phyloP scores from a whole-genome alignment of 2,888 invertebrate species.

The Luperina testacea region DNA sequence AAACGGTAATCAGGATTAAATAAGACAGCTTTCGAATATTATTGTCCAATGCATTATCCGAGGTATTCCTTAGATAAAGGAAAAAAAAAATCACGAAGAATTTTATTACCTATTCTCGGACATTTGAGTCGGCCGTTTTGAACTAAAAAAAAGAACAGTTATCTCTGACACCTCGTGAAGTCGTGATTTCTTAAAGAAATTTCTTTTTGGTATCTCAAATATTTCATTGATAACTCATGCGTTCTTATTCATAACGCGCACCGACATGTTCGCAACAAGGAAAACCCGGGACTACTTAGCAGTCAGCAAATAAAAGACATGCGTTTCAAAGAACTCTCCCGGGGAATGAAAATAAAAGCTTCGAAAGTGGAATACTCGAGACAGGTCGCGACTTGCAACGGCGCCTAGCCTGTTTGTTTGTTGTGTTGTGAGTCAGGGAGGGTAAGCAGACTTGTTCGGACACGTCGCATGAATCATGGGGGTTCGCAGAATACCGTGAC shows the following conservation, averaged over 20 bases:
- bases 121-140: neutral
- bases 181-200: no score
- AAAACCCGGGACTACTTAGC: slow-evolving; percentile 51
- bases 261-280: slow-evolving; percentile 52
- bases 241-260: slow-evolving; percentile 39
- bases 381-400: slow-evolving; percentile 58
- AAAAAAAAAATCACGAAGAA: neutral
- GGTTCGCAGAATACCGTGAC: slow-evolving; percentile 11
- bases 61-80: neutral
- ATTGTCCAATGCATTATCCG: neutral
- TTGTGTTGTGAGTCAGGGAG: slow-evolving; percentile 52
- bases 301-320: slow-evolving; percentile 39
- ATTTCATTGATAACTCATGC: slow-evolving; percentile 25
- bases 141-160: neutral
- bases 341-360: slow-evolving; percentile 59
- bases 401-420: slow-evolving; percentile 27
- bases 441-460: slow-evolving; percentile 46
- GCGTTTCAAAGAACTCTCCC: slow-evolving; percentile 55
- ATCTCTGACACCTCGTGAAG: no score
- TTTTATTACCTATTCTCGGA: neutral
- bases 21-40: neutral
- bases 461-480: slow-evolving; percentile 56
- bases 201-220: slow-evolving; percentile 19
- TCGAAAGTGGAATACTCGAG: slow-evolving; percentile 47
- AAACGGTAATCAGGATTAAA: neutral